phyloP scores from a whole-genome alignment of 1,140 invertebrate species.

The Cepaea nemoralis region DNA sequence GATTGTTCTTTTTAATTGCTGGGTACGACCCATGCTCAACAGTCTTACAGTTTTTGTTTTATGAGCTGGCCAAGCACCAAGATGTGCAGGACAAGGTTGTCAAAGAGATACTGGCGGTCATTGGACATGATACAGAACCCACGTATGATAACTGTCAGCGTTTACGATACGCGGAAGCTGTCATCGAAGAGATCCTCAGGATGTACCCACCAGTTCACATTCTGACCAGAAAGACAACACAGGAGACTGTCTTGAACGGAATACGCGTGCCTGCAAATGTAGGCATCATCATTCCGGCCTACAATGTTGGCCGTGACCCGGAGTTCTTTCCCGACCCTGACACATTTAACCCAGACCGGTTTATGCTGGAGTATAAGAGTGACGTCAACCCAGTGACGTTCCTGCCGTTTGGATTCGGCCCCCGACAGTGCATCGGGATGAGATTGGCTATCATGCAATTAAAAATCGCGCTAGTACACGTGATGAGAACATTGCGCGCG shows the following conservation, averaged over 20 bases:
- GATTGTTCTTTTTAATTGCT: conserved; percentile 78
- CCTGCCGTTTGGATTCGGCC: conserved; percentile 76
- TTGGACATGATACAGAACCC: conserved; percentile 37
- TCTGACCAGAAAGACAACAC: conserved; percentile 31
- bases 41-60: conserved; percentile 74
- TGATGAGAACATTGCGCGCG: conserved; percentile 52
- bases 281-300: conserved; percentile 71
- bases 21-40: conserved; percentile 79
- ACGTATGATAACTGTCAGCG: conserved; percentile 75
- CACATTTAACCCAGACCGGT: conserved; percentile 77
- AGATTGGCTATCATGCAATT: conserved; percentile 77
- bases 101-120: conserved; percentile 40
- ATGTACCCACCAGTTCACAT: conserved; percentile 58
- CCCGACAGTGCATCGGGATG: conserved; percentile 78
- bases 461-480: conserved; percentile 75
- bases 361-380: conserved; percentile 40
- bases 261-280: conserved; percentile 58
- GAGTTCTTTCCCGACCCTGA: conserved; percentile 80
- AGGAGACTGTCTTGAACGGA: conserved; percentile 62
- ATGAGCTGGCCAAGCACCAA: conserved; percentile 75
- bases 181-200: conserved; percentile 58
- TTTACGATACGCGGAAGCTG: conserved; percentile 76
- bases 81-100: conserved; percentile 46
- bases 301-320: conserved; percentile 82
- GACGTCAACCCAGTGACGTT: conserved; percentile 61